Conservation (phyloP, 2,113 vertebrate genomes). For the Etheostoma spectabile region DNA sequence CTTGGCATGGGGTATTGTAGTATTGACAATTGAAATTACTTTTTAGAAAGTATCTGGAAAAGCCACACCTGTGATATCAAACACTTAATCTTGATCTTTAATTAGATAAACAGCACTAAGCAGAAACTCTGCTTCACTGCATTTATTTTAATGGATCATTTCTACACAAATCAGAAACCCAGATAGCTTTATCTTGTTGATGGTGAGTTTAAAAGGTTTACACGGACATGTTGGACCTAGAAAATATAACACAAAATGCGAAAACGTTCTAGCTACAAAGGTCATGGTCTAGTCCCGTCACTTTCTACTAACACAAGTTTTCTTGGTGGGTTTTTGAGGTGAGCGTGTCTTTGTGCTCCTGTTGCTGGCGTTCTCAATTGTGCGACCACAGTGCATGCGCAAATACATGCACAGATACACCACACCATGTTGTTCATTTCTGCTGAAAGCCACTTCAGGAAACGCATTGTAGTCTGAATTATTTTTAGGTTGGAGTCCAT, state of each 20-base stretch:
- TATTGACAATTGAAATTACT: not conserved
- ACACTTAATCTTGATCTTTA: not conserved
- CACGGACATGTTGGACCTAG: not conserved
- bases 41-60: not conserved
- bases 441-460: not conserved
- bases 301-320: conserved; percentile 40
- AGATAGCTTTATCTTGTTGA: not conserved
- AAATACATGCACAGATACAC: not conserved
- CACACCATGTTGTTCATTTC: conserved; percentile 1
- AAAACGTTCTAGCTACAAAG: not conserved
- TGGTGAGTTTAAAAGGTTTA: not conserved
- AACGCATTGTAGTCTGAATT: too few species aligned
- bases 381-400: conserved; percentile 30
- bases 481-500: too few species aligned
- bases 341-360: conserved; percentile 2
- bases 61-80: not conserved
- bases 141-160: not conserved
- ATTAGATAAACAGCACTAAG: too few species aligned
- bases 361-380: conserved; percentile 1
- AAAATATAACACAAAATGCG: not conserved
- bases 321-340: conserved; percentile 55
- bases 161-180: not conserved
- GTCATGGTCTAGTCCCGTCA: conserved; percentile 2
- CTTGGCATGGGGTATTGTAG: not conserved
- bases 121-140: not conserved